Conservation (phyloP, 2,797 vertebrate genomes). For the Chromis chromis region DNA sequence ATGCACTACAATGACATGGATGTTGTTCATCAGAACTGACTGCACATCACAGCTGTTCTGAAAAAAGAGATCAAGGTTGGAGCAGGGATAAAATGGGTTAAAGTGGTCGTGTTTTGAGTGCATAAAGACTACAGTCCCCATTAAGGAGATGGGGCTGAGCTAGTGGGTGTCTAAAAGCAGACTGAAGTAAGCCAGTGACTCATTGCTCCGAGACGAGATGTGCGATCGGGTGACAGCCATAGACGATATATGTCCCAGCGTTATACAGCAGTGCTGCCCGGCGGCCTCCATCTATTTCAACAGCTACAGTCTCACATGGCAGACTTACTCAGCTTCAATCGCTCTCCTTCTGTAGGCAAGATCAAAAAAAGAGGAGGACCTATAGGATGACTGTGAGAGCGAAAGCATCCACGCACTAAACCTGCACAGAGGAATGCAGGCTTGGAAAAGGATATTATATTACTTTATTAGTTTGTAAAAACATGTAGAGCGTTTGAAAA, state of each 20-base stretch:
- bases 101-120: conserved; percentile 29
- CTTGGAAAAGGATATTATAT: background rate
- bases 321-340: conserved; percentile 5
- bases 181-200: conserved; percentile 63
- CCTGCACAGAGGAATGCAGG: background rate
- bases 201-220: conserved; percentile 49
- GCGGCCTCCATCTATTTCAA: conserved; percentile 41
- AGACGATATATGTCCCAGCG: conserved; percentile 38
- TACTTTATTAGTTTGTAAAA: background rate
- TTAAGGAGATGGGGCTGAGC: conserved; percentile 60
- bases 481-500: background rate
- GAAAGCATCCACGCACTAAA: background rate
- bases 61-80: background rate
- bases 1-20: background rate
- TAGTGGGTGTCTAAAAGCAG: conserved; percentile 73
- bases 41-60: background rate
- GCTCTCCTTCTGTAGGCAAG: background rate
- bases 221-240: conserved; percentile 65
- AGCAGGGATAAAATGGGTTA: conserved; percentile 17
- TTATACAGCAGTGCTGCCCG: conserved; percentile 22
- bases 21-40: background rate
- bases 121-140: conserved; percentile 46
- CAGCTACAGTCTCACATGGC: conserved; percentile 30
- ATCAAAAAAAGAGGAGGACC: conserved; percentile 5
- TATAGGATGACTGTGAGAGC: background rate